Conservation (phyloP, 2,797 vertebrate genomes). For the Nannoperca australis region DNA sequence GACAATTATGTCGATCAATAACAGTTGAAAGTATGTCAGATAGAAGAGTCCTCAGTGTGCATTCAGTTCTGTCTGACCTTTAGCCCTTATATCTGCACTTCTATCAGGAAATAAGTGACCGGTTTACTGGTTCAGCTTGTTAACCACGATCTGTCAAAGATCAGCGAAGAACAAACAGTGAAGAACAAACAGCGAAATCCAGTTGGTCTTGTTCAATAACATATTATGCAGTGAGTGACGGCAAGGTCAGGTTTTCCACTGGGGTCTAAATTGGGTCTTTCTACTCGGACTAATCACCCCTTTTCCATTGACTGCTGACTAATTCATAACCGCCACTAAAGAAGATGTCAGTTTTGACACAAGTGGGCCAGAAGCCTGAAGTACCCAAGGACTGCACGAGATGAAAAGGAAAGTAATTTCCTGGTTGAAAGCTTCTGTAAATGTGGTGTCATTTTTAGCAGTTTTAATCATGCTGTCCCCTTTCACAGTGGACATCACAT, state of each 20-base stretch:
- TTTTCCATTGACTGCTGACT: conserved; percentile 48
- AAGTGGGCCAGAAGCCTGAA: conserved; percentile 30
- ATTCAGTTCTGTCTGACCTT: conserved; percentile 3
- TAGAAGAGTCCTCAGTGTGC: not conserved
- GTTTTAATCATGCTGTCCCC: conserved; percentile 60
- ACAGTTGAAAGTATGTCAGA: not conserved
- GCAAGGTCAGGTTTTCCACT: conserved; percentile 23
- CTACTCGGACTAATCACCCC: conserved; percentile 9
- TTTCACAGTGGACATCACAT: conserved; percentile 51
- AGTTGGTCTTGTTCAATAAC: not conserved
- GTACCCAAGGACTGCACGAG: not conserved
- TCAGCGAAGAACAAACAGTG: not conserved
- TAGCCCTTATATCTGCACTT: not conserved
- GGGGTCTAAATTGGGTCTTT: conserved; percentile 10
- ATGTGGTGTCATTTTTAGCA: conserved; percentile 53
- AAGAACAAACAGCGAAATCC: too few relatives aligned
- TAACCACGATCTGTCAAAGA: conserved; percentile 9
- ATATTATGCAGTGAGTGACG: not conserved
- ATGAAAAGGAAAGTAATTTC: conserved; percentile 70
- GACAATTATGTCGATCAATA: not conserved
- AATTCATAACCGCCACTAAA: conserved; percentile 62
- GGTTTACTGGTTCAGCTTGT: not conserved
- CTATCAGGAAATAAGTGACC: not conserved
- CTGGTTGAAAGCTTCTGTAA: conserved; percentile 51
- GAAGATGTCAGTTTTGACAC: conserved; percentile 48